phyloP scores from a whole-genome alignment of 2,888 invertebrate species.

The Scrobipalpa atriplicella region DNA sequence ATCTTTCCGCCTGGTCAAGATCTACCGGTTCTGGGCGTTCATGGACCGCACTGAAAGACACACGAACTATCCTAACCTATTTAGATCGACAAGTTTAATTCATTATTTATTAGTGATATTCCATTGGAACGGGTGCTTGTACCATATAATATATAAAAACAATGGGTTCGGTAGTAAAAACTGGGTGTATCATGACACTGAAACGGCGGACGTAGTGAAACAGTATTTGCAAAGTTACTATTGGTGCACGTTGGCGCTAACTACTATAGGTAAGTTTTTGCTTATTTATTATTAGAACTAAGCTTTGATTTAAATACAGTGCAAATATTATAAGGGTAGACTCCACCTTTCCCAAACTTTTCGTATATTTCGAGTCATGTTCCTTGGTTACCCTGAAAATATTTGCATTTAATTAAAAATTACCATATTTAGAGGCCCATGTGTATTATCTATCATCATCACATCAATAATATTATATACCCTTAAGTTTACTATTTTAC shows the following conservation, averaged over 20 bases:
- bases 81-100: conserved; percentile 94
- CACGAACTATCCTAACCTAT: conserved; percentile 99
- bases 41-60: conserved; percentile 99
- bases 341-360: no score
- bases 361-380: no score
- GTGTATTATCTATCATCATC: no score
- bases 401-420: no score
- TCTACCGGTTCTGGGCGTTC: conserved; percentile 99
- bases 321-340: no score
- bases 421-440: no score
- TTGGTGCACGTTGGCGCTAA: conserved; percentile 98
- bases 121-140: conserved; percentile 99
- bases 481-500: not conserved
- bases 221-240: conserved; percentile 99
- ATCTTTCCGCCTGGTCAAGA: conserved; percentile 97
- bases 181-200: conserved; percentile 95
- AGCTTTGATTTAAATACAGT: not conserved
- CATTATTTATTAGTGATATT: conserved; percentile 99
- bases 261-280: conserved; percentile 91
- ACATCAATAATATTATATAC: no score
- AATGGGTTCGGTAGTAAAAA: conserved; percentile 96
- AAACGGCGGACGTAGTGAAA: conserved; percentile 94
- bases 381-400: no score
- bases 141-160: conserved; percentile 98
- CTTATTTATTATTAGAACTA: not conserved